Conservation (phyloP, 2,797 vertebrate species). For the Denticeps clupeoides region DNA sequence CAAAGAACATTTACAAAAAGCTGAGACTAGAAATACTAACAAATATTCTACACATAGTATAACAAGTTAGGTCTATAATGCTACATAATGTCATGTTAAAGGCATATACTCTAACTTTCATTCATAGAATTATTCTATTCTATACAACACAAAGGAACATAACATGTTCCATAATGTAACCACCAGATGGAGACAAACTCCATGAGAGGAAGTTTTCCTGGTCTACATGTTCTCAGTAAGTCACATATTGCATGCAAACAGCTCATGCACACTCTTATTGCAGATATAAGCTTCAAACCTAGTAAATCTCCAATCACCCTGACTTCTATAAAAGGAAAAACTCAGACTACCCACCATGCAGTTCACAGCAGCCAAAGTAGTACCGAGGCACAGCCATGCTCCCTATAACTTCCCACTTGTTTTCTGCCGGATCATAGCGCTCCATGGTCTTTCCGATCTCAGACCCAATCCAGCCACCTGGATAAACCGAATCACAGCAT, state of each 20-base stretch:
- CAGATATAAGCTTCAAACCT: no score
- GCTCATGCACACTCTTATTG: no score
- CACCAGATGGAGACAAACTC: neutral
- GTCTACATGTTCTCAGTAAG: no score
- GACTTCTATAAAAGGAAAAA: neutral
- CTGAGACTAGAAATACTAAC: neutral
- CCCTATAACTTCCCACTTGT: conserved; percentile 89
- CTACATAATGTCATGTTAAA: no score
- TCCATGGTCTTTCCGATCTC: conserved; percentile 95
- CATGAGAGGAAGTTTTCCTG: no score
- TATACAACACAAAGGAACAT: no score
- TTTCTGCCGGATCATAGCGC: conserved; percentile 89
- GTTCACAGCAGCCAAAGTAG: conserved; percentile 93
- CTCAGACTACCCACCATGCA: conserved; percentile 67
- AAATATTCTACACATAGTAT: no score
- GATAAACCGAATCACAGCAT: conserved; percentile 4
- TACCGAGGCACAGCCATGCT: conserved; percentile 85
- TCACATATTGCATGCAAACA: no score
- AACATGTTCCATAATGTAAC: neutral
- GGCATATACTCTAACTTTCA: no score
- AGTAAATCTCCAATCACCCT: no score
- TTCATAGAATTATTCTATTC: no score
- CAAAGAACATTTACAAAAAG: neutral
- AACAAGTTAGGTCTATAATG: no score
- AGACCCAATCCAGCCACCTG: conserved; percentile 90